Evolutionary conservation across 2,888 invertebrate genomes (phyloP).

Genomic region (Torymus tubicola): DNA sequence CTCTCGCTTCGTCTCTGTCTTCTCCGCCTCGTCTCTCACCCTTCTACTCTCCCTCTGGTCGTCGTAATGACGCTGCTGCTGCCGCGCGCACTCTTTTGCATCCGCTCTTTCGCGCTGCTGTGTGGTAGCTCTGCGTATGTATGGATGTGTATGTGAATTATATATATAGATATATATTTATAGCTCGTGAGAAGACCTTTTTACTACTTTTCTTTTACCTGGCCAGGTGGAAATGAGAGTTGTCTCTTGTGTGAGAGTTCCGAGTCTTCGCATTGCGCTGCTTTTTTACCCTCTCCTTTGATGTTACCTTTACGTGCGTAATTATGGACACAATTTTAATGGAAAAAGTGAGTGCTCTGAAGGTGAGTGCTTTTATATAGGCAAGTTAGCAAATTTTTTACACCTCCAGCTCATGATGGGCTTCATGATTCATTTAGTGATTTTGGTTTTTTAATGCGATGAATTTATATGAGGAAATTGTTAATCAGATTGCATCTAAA

Average conservation of each 20-base stretch:
- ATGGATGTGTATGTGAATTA: background rate
- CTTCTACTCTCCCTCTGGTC: constrained; percentile 16
- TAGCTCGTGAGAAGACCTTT: background rate
- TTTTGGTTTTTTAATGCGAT: no score
- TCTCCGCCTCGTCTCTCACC: background rate
- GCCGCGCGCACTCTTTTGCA: constrained; percentile 27
- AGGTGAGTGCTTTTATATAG: no score
- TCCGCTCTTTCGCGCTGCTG: background rate
- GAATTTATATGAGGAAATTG: no score
- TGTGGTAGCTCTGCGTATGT: no score
- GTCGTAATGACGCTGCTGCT: constrained; percentile 25
- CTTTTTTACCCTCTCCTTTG: background rate
- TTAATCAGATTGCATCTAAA: no score
- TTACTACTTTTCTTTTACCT: constrained; percentile 7
- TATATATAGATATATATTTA: constrained; percentile 5
- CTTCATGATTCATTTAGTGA: no score
- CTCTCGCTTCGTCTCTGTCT: constrained; percentile 21
- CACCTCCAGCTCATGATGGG: no score
- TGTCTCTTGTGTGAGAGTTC: background rate
- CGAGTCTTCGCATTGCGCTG: background rate
- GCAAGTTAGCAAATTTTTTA: no score
- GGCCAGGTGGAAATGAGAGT: background rate
- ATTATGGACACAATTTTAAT: no score
- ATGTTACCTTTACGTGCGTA: no score
- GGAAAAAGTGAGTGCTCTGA: no score